phyloP scores from a whole-genome alignment of 2,888 invertebrate genomes.

The Elegia similella region DNA sequence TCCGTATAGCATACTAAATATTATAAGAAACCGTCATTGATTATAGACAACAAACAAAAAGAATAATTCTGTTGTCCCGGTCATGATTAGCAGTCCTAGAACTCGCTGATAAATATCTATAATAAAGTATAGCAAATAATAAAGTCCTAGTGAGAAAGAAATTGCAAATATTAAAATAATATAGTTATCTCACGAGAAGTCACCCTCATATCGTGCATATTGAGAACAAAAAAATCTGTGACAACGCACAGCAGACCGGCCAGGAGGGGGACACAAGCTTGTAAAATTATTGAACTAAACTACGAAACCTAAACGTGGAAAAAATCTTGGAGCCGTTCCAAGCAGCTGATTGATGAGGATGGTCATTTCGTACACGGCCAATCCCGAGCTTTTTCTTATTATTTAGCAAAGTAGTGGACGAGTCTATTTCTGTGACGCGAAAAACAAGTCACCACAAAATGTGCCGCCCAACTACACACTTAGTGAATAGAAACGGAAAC shows the following conservation, averaged over 20 bases:
- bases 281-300: conserved; percentile 74
- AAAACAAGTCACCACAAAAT: conserved; percentile 74
- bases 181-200: neutral
- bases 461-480: conserved; percentile 52
- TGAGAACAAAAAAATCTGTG: conserved; percentile 4
- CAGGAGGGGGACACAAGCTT: conserved; percentile 53
- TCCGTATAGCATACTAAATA: no score
- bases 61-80: no score
- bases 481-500: conserved; percentile 34
- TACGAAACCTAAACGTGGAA: conserved; percentile 80
- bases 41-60: no score
- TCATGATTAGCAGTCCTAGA: no score
- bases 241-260: conserved; percentile 36
- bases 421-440: conserved; percentile 77
- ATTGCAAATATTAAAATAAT: no score
- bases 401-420: conserved; percentile 78
- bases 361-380: conserved; percentile 81
- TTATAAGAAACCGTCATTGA: no score
- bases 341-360: conserved; percentile 82
- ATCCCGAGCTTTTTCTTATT: conserved; percentile 80
- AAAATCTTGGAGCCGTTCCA: conserved; percentile 78
- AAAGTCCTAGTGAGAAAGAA: no score
- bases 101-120: no score
- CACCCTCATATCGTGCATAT: neutral
- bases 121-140: no score